Conservation (phyloP, 2,797 vertebrate genomes). For the Carapus acus region DNA sequence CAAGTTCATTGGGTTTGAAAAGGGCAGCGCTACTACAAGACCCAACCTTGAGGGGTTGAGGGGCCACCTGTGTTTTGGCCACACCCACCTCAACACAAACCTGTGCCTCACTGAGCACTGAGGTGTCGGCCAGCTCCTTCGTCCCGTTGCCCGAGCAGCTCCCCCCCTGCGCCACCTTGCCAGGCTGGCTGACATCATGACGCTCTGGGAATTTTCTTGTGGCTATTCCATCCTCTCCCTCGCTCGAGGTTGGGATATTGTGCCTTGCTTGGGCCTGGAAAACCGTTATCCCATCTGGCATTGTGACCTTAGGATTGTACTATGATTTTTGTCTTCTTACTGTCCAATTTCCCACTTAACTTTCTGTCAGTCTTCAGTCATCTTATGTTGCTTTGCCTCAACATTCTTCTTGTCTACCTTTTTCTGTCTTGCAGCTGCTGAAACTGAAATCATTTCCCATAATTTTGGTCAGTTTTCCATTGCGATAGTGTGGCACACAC, state of each 20-base stretch:
- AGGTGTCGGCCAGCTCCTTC: background rate
- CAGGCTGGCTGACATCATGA: conserved; percentile 16
- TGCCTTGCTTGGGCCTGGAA: too few relatives aligned
- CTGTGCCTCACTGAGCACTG: conserved; percentile 8
- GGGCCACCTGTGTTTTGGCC: conserved; percentile 26
- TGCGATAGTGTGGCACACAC: too few relatives aligned
- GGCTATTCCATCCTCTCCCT: background rate
- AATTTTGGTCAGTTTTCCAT: background rate
- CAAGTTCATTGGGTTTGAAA: background rate
- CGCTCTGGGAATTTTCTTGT: conserved; percentile 36
- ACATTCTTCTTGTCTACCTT: too few relatives aligned
- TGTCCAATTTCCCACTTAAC: background rate
- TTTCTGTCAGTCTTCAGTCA: background rate
- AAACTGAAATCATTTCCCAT: too few relatives aligned
- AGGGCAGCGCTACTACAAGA: conserved; percentile 7
- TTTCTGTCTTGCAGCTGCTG: too few relatives aligned
- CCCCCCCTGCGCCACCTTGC: too few relatives aligned
- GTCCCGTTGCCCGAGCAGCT: too few relatives aligned
- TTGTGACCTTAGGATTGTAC: conserved; percentile 25
- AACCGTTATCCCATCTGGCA: too few relatives aligned
- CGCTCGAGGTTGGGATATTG: too few relatives aligned
- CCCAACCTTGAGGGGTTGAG: conserved; percentile 32
- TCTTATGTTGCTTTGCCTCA: conserved; percentile 12
- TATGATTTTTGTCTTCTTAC: background rate
- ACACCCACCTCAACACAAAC: conserved; percentile 49